phyloP scores from a whole-genome alignment of 1,140 invertebrate genomes.

The Lepidurus arcticus region DNA sequence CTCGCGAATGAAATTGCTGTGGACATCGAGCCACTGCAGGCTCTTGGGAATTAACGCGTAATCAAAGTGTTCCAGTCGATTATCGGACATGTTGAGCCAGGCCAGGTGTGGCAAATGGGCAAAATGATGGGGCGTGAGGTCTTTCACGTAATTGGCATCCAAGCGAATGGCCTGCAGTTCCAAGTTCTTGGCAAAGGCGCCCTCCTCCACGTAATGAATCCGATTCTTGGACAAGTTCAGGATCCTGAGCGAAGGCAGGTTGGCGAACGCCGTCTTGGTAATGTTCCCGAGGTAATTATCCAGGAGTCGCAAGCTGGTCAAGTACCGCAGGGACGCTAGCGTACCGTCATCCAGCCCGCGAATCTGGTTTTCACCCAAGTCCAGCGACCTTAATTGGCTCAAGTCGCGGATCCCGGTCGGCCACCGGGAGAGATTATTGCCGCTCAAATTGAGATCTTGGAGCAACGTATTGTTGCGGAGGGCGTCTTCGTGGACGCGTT shows the following conservation, averaged over 20 bases:
- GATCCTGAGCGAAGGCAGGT: conserved; percentile 74
- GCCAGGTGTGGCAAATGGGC: conserved; percentile 70
- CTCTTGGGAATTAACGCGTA: conserved; percentile 73
- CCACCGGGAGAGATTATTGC: conserved; percentile 66
- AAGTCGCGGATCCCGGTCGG: conserved; percentile 68
- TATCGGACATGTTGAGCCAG: conserved; percentile 88
- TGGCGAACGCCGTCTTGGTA: conserved; percentile 69
- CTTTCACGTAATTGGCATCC: conserved; percentile 62
- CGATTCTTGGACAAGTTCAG: conserved; percentile 82
- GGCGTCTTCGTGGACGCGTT: conserved; percentile 67
- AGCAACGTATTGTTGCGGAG: conserved; percentile 69
- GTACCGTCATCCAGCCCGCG: conserved; percentile 66
- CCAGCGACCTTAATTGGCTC: conserved; percentile 66
- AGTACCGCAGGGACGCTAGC: conserved; percentile 69
- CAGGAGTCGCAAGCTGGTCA: conserved; percentile 75
- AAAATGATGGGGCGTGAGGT: conserved; percentile 57
- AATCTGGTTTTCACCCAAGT: conserved; percentile 74
- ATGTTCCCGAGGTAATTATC: conserved; percentile 83
- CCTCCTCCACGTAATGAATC: conserved; percentile 69
- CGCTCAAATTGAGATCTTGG: conserved; percentile 76
- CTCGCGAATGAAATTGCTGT: conserved; percentile 77
- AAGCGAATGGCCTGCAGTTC: conserved; percentile 77
- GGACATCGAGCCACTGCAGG: conserved; percentile 82
- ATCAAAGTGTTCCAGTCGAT: conserved; percentile 83
- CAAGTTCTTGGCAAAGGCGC: conserved; percentile 69